Evolutionary conservation across 2,113 vertebrate species (phyloP), one percentile per base, ranked within the genome.

Genomic region (Tursiops truncatus): DNA sequence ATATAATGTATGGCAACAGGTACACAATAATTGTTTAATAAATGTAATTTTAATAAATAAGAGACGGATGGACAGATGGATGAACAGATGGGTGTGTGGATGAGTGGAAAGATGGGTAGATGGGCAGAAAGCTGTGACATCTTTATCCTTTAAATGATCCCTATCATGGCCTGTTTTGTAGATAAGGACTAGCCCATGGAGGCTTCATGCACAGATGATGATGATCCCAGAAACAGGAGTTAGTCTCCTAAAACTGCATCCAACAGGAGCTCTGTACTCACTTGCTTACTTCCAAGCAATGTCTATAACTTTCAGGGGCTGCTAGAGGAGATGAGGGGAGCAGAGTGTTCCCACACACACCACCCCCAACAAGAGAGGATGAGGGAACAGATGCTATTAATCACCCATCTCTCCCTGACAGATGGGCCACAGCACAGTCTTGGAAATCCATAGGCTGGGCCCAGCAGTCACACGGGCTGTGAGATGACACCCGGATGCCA

Each of bases 381-480:
- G 0, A 31, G 23, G 84, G 41, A 98, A 88, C 47, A 97, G 95
- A 91, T 77, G 83, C 53, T 95, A 94, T 87, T 84, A 92, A 96
- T 92, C 81, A 70, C 25, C 95, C 81, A 50, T 23, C 76, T 44
- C 89, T 95, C 94, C 91, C 26, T 87, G 90, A 56, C 96, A 98
- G 97, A 96, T 80, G 82, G 95, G 94, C 82, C 26, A 21, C 88
- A 50, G 38, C 53, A 8, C 36, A 67, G 84, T 70, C 93, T 96
- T 83, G 70, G 91, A 96, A 97, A 90, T 82, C 86, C 91, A 71
- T 41, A 67, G 2, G 3, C 10, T 17, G 36, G 82, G 73, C 79
- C 87, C 71, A 89, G 21, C 47, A 76, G 83, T n/a, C 74, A 26
- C 86, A 80, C 81, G 71, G 95, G 63, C 82, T 97, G 62, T 31